phyloP scores from a whole-genome alignment of 2,888 invertebrate species.

The Tipula unca region DNA sequence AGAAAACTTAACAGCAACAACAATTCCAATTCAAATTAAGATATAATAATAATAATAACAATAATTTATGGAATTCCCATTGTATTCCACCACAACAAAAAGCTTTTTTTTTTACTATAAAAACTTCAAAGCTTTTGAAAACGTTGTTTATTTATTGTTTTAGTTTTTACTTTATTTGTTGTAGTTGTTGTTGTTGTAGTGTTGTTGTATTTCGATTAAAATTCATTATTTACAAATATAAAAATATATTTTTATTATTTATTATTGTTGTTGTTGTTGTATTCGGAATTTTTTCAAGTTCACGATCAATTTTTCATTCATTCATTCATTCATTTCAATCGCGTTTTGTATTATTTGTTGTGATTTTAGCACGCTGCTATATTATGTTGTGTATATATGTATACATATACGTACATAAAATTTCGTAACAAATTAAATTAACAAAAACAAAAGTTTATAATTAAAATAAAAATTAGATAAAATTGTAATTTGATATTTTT shows the following conservation, averaged over 20 bases:
- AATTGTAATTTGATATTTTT: background rate
- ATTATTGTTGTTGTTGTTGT: background rate
- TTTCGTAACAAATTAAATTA: background rate
- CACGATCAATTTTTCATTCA: background rate
- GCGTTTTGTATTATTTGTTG: background rate
- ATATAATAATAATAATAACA: background rate
- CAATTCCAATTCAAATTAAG: background rate
- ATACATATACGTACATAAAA: background rate
- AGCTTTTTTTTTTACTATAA: background rate
- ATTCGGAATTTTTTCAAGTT: background rate
- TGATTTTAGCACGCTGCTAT: background rate
- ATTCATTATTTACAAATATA: background rate
- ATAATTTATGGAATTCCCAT: slow-evolving; percentile 14
- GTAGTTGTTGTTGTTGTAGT: background rate
- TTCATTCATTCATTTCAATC: background rate
- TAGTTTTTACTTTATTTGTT: background rate
- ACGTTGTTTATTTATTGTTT: slow-evolving; percentile 14
- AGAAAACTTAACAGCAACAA: background rate
- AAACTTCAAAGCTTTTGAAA: slow-evolving; percentile 14
- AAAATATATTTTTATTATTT: background rate
- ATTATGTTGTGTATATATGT: background rate
- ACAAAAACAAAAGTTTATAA: background rate
- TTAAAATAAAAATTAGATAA: background rate
- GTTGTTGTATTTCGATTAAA: background rate
- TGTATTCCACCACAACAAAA: background rate